These are phyloP conservation scores for Electrophaes corylata DNA, from an alignment of 2,888 invertebrate genomes.

Conservation along the genomic window DNA sequence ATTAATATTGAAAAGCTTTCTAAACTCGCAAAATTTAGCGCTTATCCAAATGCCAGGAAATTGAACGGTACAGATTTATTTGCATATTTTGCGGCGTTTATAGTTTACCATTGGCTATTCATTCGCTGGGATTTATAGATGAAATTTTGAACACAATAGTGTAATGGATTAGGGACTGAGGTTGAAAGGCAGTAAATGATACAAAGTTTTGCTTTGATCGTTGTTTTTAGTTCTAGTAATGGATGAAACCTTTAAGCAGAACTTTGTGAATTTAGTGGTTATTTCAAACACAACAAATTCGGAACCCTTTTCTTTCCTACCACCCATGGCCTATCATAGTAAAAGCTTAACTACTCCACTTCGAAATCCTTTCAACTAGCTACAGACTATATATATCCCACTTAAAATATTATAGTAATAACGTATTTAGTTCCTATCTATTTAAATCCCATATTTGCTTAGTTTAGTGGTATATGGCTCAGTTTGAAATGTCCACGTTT, in stretches of 20 bases:
- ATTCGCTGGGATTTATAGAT: conserved; percentile 47
- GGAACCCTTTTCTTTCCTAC: conserved; percentile 1
- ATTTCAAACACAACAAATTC: not conserved
- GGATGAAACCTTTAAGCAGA: conserved; percentile 24
- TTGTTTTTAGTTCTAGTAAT: conserved; percentile 28
- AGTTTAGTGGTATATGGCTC: too few relatives aligned
- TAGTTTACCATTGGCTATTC: conserved; percentile 50
- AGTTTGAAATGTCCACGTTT: too few relatives aligned
- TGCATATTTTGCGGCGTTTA: conserved; percentile 51
- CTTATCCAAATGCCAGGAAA: conserved; percentile 56
- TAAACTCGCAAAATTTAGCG: conserved; percentile 46
- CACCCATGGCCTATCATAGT: not conserved
- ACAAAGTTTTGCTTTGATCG: conserved; percentile 33
- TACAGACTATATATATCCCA: not conserved
- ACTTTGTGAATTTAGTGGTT: conserved; percentile 16
- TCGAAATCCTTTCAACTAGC: not conserved
- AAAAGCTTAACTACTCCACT: not conserved
- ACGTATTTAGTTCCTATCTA: too few relatives aligned
- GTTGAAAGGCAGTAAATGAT: conserved; percentile 35
- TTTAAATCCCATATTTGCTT: too few relatives aligned
- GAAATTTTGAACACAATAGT: conserved; percentile 49
- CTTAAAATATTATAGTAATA: too few relatives aligned
- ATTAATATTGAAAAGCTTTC: conserved; percentile 64
- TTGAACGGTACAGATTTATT: conserved; percentile 58
- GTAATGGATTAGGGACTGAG: conserved; percentile 45